Evolutionary conservation across 2,113 vertebrate species (phyloP).

Genomic region (Motacilla alba): DNA sequence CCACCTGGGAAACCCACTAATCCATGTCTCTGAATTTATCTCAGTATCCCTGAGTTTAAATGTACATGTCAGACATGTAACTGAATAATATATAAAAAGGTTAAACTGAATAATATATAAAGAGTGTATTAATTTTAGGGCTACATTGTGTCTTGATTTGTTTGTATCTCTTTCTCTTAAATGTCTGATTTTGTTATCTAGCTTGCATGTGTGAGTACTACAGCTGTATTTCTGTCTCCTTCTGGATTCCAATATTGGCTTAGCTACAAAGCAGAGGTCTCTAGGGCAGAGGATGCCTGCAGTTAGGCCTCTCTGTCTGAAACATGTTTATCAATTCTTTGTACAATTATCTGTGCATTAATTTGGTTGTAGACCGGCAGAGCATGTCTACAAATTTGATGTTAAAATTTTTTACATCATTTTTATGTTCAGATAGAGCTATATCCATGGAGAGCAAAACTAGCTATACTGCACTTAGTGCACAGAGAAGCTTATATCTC

Average conservation of each 20-base stretch:
- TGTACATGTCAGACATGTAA: neutral
- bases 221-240: neutral
- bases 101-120: neutral
- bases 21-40: neutral
- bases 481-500: neutral
- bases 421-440: neutral
- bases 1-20: neutral
- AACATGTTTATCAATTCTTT: neutral
- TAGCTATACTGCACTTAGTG: neutral
- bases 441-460: neutral
- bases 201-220: neutral
- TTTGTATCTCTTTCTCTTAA: neutral
- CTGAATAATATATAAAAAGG: neutral
- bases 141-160: neutral
- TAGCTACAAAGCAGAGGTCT: neutral
- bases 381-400: neutral
- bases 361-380: neutral
- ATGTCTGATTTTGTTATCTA: neutral
- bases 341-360: neutral
- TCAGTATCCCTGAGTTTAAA: neutral
- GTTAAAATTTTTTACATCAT: neutral
- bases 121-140: neutral
- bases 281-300: neutral
- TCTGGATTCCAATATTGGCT: neutral
- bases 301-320: neutral